phyloP scores from a whole-genome alignment of 2,797 vertebrate species.

The Poeciliopsis gracilis region DNA sequence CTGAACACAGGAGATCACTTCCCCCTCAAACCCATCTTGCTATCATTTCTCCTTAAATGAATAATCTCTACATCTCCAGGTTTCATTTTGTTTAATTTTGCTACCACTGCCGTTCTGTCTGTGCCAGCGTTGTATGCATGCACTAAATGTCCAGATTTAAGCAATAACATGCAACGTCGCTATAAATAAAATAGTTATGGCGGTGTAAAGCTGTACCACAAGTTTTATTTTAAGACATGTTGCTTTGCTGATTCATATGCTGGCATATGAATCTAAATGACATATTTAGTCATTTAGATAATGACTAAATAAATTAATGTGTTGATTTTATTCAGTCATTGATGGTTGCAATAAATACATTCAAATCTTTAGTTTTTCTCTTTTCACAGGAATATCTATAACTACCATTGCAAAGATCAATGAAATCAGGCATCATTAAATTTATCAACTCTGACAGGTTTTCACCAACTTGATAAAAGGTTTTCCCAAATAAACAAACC shows the following conservation, averaged over 20 bases:
- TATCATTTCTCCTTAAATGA: no score
- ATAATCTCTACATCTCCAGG: no score
- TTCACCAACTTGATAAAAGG: neutral
- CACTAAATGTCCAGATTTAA: no score
- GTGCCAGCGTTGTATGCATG: no score
- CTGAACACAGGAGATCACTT: no score
- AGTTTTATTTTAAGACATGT: neutral
- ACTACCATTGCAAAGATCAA: neutral
- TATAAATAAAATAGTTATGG: neutral
- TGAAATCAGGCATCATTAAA: neutral
- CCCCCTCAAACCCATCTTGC: no score
- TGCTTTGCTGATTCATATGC: neutral
- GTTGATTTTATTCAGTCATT: neutral
- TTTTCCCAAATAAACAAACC: neutral
- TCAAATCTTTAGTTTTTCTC: neutral
- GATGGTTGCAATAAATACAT: neutral
- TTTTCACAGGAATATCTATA: neutral
- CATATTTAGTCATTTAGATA: neutral
- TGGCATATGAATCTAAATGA: neutral
- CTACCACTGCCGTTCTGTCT: no score
- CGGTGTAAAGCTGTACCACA: neutral
- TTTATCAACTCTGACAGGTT: neutral
- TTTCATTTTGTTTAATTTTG: no score
- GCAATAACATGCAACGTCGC: no score
- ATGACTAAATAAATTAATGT: neutral